Base-by-base conservation (phyloP, 2,797 vertebrate species). In the Gorsachius magnificus region DNA sequence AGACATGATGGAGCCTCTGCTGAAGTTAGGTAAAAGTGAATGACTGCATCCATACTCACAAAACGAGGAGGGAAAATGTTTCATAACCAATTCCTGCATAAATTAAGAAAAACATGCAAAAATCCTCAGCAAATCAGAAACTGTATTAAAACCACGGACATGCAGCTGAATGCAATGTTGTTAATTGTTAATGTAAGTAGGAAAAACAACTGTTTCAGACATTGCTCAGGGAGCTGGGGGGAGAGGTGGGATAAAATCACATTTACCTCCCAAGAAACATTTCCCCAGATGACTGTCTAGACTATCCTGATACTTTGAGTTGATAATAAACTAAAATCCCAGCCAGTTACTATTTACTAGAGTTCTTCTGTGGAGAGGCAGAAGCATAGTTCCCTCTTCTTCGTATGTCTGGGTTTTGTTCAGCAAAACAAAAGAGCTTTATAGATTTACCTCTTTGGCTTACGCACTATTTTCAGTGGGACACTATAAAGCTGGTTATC, bases 1-100 rank as follows among this genome's bases (percentile, higher is more conserved):
- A 35, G 0, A 1, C 33, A 46, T 0, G 3, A 28, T 6, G 20
- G 4, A 51, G 56, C n/a, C 58, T 36, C 57, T 68, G 31, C 13
- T 56, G 21, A 72, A 54, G 19, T 51, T 14, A 60, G 13, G 54
- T n/a, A 77, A 48, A 36, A 54, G 33, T 46, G 41, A 54, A 70
- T 33, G n/a, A 54, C 20, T 20, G 21, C 10, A 56, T 12, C 14
- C 54, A 38, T 1, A 25, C 6, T 41, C 33, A 54, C 12, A 87
- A 61, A 77, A 71, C 14, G 10, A 75, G 22, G 19, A 53, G 11
- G 16, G 28, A 31, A 76, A 89, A 25, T 38, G 77, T 46, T 82
- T 82, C 43, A 46, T 17, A 69, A 77, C 13, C 33, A 81, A 24
- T 33, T 26, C 9, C 38, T 13, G 3, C 0, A 1, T 38, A 68